These are phyloP conservation scores for Yponomeuta plumbellus DNA, from an alignment of 2,888 invertebrate species.

Conservation along the genomic window DNA sequence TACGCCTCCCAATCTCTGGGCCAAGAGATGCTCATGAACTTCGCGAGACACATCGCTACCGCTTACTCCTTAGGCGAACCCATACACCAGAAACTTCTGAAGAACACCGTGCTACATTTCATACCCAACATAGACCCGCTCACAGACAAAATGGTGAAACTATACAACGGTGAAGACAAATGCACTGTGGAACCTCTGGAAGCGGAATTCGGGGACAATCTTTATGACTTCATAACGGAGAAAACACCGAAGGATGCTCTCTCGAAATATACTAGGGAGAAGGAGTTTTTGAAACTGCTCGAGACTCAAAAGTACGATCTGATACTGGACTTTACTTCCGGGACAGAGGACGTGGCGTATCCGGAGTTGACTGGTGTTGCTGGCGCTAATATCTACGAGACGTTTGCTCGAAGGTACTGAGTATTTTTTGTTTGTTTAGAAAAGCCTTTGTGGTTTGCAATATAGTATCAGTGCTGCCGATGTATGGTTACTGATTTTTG, in stretches of 20 bases:
- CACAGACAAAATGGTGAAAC: constrained; percentile 44
- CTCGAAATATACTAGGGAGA: constrained; percentile 67
- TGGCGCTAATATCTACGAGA: constrained; percentile 56
- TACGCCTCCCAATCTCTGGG: constrained; percentile 89
- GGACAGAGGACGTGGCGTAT: constrained; percentile 78
- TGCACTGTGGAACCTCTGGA: constrained; percentile 51
- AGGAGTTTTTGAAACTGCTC: constrained; percentile 80
- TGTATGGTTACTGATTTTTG: too few species aligned
- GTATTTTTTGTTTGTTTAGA: neutral
- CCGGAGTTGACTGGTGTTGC: constrained; percentile 45
- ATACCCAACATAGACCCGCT: constrained; percentile 78
- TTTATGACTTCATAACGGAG: constrained; percentile 67
- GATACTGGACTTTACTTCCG: constrained; percentile 84
- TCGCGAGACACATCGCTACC: constrained; percentile 87
- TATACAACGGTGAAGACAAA: constrained; percentile 46
- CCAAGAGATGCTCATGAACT: constrained; percentile 87
- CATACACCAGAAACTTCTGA: constrained; percentile 78
- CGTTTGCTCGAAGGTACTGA: constrained; percentile 53
- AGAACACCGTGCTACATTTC: constrained; percentile 86
- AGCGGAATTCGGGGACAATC: constrained; percentile 81
- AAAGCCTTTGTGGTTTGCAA: neutral
- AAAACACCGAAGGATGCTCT: constrained; percentile 53
- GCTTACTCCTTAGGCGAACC: constrained; percentile 84
- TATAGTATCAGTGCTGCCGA: too few species aligned
- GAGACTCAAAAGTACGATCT: constrained; percentile 82